Base-by-base conservation (phyloP, 2,888 invertebrate species). In the Drosophila kanekoi region DNA sequence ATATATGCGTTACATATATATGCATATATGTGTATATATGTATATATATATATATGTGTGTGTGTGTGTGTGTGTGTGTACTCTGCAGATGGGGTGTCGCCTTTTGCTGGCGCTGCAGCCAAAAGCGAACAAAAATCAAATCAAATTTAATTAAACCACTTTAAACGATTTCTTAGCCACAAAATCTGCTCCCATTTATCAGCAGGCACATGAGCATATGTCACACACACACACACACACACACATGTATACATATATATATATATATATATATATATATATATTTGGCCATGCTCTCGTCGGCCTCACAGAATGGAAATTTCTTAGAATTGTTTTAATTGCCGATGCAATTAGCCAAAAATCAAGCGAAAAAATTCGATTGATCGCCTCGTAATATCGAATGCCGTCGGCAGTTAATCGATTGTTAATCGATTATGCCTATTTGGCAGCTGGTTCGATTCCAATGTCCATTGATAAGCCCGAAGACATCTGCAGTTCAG, bases 71-170 rank as follows among this genome's bases (percentile, higher is more conserved):
- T 23, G 9, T 16, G 10, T 23, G n/a, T 35, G 8, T n/a, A 14
- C 64, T 8, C 28, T 8, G 28, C 28, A 28, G 33, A 18, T 49
- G 38, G 33, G 77, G 51, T 74, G 75, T 68, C 69, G 69, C 48
- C 69, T 56, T 68, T 68, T 37, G 74, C 43, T 38, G 56, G 35
- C 44, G 28, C 53, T 41, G 57, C 58, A 56, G 70, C 47, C 44
- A 38, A 65, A 64, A 56, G 35, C 33, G 58, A 48, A 74, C 59
- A 65, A 69, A 63, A 80, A 80, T 44, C 60, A 60, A 80, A 83
- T 83, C 74, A 78, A 80, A 74, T 77, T 83, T 83, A 80, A 80
- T 80, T 80, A 80, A 83, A 80, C 65, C 81, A 80, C 74, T 77
- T 80, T 76, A 77, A 77, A 61, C 72, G 69, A 63, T 77, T 75